Evolutionary conservation across 2,888 invertebrate species (phyloP).

Genomic region (Lithophane socia): DNA sequence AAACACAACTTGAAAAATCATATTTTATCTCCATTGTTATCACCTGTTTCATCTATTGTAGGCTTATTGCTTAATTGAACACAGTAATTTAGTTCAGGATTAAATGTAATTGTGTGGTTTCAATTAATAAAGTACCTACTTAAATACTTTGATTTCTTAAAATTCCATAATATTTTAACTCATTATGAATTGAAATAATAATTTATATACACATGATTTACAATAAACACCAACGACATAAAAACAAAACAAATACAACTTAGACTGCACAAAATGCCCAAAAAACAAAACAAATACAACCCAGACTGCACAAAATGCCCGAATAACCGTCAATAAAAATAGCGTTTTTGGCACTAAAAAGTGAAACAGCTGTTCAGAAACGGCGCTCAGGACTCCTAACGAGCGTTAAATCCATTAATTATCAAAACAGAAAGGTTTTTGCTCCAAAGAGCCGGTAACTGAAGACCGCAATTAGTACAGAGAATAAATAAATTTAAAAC

Average conservation of each 20-base stretch:
- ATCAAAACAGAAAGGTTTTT: conserved; percentile 71
- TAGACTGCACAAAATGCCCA: conserved; percentile 1
- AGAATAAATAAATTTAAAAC: conserved; percentile 75
- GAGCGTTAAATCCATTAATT: conserved; percentile 72
- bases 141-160: too few relatives aligned
- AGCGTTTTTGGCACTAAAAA: conserved; percentile 55
- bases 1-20: neutral
- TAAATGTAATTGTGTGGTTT: neutral
- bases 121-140: neutral
- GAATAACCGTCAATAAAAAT: conserved; percentile 55
- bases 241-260: neutral
- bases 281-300: neutral
- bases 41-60: neutral
- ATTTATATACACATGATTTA: neutral
- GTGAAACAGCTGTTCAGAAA: conserved; percentile 60
- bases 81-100: neutral
- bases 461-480: conserved; percentile 76
- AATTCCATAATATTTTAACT: neutral
- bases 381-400: conserved; percentile 61
- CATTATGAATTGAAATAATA: neutral
- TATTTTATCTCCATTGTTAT: neutral
- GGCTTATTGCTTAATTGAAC: neutral
- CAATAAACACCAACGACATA: neutral
- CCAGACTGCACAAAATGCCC: conserved; percentile 22
- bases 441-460: conserved; percentile 68